Conservation (phyloP, 35 echinoderm and acorn worm species). For the Apostichopus parvimensis region DNA sequence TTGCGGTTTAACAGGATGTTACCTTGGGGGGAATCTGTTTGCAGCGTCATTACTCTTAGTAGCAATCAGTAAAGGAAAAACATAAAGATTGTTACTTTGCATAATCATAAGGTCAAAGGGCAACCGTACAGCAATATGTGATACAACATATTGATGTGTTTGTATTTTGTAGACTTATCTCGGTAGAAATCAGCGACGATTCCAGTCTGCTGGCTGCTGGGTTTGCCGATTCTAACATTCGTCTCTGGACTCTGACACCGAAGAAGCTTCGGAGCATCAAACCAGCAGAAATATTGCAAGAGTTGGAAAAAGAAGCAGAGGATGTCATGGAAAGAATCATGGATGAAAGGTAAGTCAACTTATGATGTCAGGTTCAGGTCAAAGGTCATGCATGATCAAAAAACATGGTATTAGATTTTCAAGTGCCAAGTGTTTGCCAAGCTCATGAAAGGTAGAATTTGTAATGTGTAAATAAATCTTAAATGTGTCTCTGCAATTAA, state of each 20-base stretch:
- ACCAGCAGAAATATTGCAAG: conserved; percentile 58
- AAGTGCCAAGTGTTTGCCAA: too few species aligned
- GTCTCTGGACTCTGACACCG: conserved; percentile 89
- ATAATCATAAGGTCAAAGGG: too few species aligned
- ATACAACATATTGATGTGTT: neutral
- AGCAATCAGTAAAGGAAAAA: too few species aligned
- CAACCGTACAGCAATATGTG: too few species aligned
- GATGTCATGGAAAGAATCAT: conserved; percentile 99
- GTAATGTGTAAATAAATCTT: too few species aligned
- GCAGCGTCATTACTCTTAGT: too few species aligned
- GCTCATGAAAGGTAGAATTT: too few species aligned
- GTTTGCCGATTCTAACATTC: conserved; percentile 89
- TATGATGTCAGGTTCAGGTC: neutral
- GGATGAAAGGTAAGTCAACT: conserved; percentile 88
- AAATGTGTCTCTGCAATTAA: too few species aligned
- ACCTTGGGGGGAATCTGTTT: too few species aligned
- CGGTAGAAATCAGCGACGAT: conserved; percentile 88
- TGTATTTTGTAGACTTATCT: conserved; percentile 61
- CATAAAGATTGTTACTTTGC: too few species aligned
- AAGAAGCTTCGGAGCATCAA: conserved; percentile 88
- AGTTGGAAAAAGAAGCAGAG: conserved; percentile 91
- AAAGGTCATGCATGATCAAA: neutral
- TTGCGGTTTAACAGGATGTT: too few species aligned
- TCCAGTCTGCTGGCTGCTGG: conserved; percentile 93
- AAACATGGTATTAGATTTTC: too few species aligned